Base-by-base conservation (phyloP, 2,888 invertebrate species). In the Ceriagrion tenellum region DNA sequence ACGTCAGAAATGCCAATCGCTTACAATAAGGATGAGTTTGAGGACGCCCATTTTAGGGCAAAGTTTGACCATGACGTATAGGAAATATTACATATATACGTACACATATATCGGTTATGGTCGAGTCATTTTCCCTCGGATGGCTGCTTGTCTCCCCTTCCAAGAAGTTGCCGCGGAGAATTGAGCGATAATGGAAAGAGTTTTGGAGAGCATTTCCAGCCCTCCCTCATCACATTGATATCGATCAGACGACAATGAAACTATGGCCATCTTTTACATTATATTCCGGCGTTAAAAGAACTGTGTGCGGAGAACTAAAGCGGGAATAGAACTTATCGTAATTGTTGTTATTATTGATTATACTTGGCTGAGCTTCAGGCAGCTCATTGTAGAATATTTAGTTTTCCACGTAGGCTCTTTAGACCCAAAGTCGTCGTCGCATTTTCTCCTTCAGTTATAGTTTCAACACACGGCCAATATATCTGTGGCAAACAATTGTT, bases 1-100 rank as follows among this genome's bases (percentile, higher is more conserved):
- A 81, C 81, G 81, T 81, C 81, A 81, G 81, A 81, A 81, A 81
- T 30, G 81, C 81, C 81, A 81, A 81, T 81, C 81, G 81, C 81
- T 81, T 81, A 81, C 81, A 81, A 81, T 81, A 81, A 81, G 81
- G 81, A 81, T 81, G 81, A 81, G 81, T 81, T 81, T 6, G 81
- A 81, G 35, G 35, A 35, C 35, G 81, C 35, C 81, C 81, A 81
- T 81, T 81, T 81, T 13, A 81, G 81, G 81, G 81, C 35, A 81
- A 81, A 81, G 30, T 81, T 81, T 81, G 81, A 81, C 81, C 81
- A 81, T 81, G 81, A 81, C 35, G 81, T 81, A 35, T 81, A 35
- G 69, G 69, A 69, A 69, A 69, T 69, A 69, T 69, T 69, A 69
- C 26, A 69, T 69, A 69, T 26, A 26, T 69, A n/a, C 26, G 69